These are phyloP conservation scores for Philotrypesis tridentata DNA, from an alignment of 1,140 invertebrate species.

Conservation along the genomic window DNA sequence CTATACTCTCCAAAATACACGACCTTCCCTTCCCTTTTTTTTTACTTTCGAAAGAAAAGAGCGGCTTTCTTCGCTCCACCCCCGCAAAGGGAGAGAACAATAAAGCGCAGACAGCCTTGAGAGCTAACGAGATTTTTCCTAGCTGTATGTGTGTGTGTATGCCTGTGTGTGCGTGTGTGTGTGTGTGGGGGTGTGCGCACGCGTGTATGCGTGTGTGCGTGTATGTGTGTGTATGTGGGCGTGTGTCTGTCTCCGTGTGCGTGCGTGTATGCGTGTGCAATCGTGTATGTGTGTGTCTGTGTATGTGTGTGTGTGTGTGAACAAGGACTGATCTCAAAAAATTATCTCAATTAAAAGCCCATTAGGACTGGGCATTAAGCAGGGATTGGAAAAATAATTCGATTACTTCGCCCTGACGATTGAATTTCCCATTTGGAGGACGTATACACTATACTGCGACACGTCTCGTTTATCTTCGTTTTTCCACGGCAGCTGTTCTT, in stretches of 20 bases:
- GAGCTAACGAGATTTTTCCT: slow-evolving; percentile 19
- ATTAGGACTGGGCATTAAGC: slow-evolving; percentile 48
- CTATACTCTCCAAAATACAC: neutral
- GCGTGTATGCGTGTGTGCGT: too few relatives aligned
- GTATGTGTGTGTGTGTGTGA: too few relatives aligned
- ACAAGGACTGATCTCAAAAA: slow-evolving; percentile 42
- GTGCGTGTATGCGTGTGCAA: too few relatives aligned
- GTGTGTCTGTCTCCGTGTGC: too few relatives aligned
- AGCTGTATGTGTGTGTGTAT: neutral
- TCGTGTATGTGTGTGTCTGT: too few relatives aligned
- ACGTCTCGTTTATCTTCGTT: neutral
- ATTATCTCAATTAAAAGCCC: slow-evolving; percentile 59
- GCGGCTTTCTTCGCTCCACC: neutral
- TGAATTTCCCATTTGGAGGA: slow-evolving; percentile 52
- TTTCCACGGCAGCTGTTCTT: neutral
- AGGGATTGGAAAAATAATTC: slow-evolving; percentile 51
- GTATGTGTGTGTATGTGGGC: too few relatives aligned
- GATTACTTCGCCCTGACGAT: slow-evolving; percentile 52
- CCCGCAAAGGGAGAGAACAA: slow-evolving; percentile 9
- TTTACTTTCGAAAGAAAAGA: too few relatives aligned
- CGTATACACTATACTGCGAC: neutral
- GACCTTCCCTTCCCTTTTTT: neutral
- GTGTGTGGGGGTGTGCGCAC: too few relatives aligned
- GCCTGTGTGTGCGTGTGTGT: too few relatives aligned
- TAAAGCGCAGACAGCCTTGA: slow-evolving; percentile 8